Evolutionary conservation across 2,888 invertebrate species (phyloP), one percentile per base, ranked within the genome.

Genomic region (Orchestes rusci): DNA sequence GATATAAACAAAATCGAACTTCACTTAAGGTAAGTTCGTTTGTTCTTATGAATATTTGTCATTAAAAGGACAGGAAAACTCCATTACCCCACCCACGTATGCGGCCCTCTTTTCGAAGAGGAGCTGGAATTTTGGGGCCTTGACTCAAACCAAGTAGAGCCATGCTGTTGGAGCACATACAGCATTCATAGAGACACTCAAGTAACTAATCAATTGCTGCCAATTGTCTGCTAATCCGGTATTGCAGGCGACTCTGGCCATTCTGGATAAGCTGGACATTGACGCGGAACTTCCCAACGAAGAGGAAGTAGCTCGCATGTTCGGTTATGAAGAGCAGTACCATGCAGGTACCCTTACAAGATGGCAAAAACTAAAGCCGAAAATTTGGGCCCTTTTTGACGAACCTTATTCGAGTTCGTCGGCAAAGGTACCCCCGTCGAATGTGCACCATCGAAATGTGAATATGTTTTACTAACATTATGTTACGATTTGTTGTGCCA

Each of bases 151-250:
- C 94, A 95, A 74, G 94, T 96, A 64, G 94, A 95, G 69, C 94
- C 94, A 3, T 96, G 95, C 71, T 95, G 95, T 71, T 96, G 95
- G 95, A 95, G 94, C 73, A 96, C 95, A 16, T 96, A 95, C 71
- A 84, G 86, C 69, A 80, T 84, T 67, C 86, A 87, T 69, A 78
- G 86, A 63, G 85, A 85, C 61, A 86, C 89, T 53, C 79, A 82
- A 82, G 85, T 84, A 56, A 69, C 66, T 33, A 23, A 4, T 17
- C 20, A 35, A 34, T 4, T 7, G n/a, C n/a, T n/a, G n/a, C n/a
- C n/a, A n/a, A n/a, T n/a, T n/a, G n/a, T n/a, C n/a, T n/a, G n/a
- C n/a, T n/a, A n/a, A n/a, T n/a, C n/a, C n/a, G 23, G 5, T 23
- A 7, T 23, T 55, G 20, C 42, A 96, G 81, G 91, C 94, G 63